Conservation (phyloP, 1,140 invertebrate species). For the Drosophila guanche region DNA sequence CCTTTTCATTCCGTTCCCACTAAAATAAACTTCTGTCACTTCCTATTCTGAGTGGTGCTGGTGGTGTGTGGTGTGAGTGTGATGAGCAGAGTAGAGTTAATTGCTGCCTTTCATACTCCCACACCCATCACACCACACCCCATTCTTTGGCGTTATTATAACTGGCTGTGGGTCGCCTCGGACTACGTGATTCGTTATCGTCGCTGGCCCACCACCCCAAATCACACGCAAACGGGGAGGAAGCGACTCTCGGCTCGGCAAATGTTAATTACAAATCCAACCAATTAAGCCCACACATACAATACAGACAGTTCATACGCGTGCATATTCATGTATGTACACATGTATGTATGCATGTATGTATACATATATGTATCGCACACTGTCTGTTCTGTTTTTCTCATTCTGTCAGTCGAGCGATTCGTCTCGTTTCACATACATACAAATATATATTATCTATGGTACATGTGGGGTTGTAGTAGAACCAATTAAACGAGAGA, state of each 20-base stretch:
- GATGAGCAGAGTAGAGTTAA: slow-evolving; percentile 54
- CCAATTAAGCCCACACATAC: slow-evolving; percentile 44
- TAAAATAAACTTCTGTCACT: too few relatives aligned
- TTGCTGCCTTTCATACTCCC: slow-evolving; percentile 54
- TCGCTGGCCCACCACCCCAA: background rate
- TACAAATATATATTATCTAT: background rate
- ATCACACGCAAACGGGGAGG: slow-evolving; percentile 32
- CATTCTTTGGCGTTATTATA: slow-evolving; percentile 32
- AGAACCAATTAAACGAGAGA: slow-evolving; percentile 55
- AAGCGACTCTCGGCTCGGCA: slow-evolving; percentile 10
- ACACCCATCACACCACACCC: slow-evolving; percentile 12
- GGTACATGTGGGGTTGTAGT: slow-evolving; percentile 7
- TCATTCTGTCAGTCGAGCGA: background rate
- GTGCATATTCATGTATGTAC: background rate
- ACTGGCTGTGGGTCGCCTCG: slow-evolving; percentile 41
- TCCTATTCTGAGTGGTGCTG: too few relatives aligned
- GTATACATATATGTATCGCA: background rate
- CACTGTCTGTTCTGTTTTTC: background rate
- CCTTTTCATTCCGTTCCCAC: background rate
- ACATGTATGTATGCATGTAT: slow-evolving; percentile 1
- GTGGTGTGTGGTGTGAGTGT: slow-evolving; percentile 20
- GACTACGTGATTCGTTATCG: slow-evolving; percentile 63
- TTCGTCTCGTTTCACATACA: too few relatives aligned
- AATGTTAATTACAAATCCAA: slow-evolving; percentile 58
- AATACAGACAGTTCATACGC: background rate